phyloP scores from a whole-genome alignment of 2,888 invertebrate species.

The Caenorhabditis japonica region DNA sequence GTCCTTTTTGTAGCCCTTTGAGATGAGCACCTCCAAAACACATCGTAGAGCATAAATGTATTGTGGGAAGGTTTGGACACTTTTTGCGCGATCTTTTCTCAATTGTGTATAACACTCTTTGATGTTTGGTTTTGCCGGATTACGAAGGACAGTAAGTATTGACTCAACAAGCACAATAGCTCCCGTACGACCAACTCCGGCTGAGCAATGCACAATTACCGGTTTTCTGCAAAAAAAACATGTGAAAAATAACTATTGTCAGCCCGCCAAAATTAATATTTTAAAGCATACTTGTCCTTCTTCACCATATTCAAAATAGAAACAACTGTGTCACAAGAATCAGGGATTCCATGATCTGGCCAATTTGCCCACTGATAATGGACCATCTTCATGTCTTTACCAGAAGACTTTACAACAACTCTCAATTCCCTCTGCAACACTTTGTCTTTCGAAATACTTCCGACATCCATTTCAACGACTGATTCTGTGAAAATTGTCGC shows the following conservation, averaged over 20 bases:
- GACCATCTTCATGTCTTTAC: conserved; percentile 6
- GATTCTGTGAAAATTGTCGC: conserved; percentile 20
- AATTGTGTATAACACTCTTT: conserved; percentile 14
- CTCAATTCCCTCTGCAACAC: conserved; percentile 5
- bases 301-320: conserved; percentile 11
- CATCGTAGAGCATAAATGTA: conserved; percentile 40
- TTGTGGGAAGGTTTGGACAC: conserved; percentile 34
- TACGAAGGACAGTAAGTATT: conserved; percentile 23
- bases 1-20: conserved; percentile 19
- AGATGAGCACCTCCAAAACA: conserved; percentile 25
- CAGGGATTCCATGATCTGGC: conserved; percentile 48
- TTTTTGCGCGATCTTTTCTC: conserved; percentile 33
- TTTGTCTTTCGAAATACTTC: conserved; percentile 3
- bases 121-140: conserved; percentile 15
- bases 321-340: conserved; percentile 17
- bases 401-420: conserved; percentile 16
- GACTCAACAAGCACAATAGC: conserved; percentile 39
- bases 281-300: conserved; percentile 22
- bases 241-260: background rate
- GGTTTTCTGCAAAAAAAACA: conserved; percentile 35
- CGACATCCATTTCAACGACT: conserved; percentile 5
- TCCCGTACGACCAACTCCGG: conserved; percentile 44
- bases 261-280: too few species aligned
- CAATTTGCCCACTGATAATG: conserved; percentile 38
- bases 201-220: conserved; percentile 37